Conservation (phyloP, 2,797 vertebrate species). For the Acridotheres tristis region DNA sequence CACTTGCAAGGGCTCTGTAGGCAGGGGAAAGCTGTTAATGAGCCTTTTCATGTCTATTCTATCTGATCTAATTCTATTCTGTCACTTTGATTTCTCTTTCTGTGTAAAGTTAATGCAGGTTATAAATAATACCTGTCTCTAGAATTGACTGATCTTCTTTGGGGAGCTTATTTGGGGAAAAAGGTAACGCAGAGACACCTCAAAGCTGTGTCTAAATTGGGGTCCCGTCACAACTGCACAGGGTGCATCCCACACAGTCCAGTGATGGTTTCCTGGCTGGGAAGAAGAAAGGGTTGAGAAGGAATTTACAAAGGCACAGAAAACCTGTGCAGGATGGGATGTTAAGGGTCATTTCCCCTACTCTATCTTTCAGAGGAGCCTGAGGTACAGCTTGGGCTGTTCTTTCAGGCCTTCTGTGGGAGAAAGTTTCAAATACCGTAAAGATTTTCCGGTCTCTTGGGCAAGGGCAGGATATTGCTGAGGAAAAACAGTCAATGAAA, state of each 20-base stretch:
- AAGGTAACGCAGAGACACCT: background rate
- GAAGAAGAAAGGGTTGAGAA: background rate
- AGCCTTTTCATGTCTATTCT: conserved; percentile 61
- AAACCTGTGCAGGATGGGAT: background rate
- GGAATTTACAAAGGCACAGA: background rate
- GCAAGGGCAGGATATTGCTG: background rate
- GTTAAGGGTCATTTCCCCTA: background rate
- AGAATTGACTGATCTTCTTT: conserved; percentile 17
- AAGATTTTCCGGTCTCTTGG: background rate
- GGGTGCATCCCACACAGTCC: accelerated
- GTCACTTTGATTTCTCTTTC: conserved; percentile 59
- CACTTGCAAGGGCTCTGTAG: conserved; percentile 5
- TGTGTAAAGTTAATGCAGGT: conserved; percentile 28
- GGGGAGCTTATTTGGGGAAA: conserved; percentile 26
- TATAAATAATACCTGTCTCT: conserved; percentile 47
- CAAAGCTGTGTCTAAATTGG: conserved; percentile 38
- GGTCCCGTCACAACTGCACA: background rate
- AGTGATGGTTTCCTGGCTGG: background rate
- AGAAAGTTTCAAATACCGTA: background rate
- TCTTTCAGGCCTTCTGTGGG: background rate
- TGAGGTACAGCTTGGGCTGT: background rate
- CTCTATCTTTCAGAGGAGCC: background rate
- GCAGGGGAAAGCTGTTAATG: conserved; percentile 54
- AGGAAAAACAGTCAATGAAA: background rate
- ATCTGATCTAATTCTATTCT: conserved; percentile 66